phyloP scores from a whole-genome alignment of 2,797 vertebrate species.

The Sebastes nivosus region DNA sequence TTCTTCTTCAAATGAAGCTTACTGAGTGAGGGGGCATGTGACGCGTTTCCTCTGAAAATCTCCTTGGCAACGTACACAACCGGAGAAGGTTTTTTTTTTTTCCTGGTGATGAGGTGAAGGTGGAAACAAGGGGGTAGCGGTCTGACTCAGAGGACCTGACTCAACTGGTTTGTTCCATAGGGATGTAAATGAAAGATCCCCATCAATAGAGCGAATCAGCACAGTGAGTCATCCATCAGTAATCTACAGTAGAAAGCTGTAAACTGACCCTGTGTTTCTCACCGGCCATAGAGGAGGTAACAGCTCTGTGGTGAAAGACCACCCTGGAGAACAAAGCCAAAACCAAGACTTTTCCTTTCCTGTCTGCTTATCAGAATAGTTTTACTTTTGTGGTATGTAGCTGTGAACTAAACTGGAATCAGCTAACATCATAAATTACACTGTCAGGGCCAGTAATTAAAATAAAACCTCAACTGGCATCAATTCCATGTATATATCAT shows the following conservation, averaged over 20 bases:
- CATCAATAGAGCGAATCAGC: constrained; percentile 42
- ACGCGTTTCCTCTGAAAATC: constrained; percentile 4
- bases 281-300: constrained; percentile 8
- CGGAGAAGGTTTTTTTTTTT: background rate
- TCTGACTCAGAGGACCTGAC: constrained; percentile 59
- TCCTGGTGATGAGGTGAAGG: background rate
- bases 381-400: constrained; percentile 3
- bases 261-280: constrained; percentile 36
- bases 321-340: constrained; percentile 31
- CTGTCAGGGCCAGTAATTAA: background rate
- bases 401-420: constrained; percentile 7
- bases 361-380: background rate
- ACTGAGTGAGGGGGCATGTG: constrained; percentile 20
- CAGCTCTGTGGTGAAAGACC: constrained; percentile 12
- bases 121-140: background rate
- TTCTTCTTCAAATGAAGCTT: constrained; percentile 38
- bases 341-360: background rate
- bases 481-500: background rate
- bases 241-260: constrained; percentile 36
- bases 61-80: constrained; percentile 24
- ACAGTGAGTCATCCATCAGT: constrained; percentile 54
- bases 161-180: constrained; percentile 37
- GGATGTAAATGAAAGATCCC: constrained; percentile 59
- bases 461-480: constrained; percentile 9
- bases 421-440: background rate